Base-by-base conservation (phyloP, 1,140 invertebrate genomes). In the Formica exsecta region DNA sequence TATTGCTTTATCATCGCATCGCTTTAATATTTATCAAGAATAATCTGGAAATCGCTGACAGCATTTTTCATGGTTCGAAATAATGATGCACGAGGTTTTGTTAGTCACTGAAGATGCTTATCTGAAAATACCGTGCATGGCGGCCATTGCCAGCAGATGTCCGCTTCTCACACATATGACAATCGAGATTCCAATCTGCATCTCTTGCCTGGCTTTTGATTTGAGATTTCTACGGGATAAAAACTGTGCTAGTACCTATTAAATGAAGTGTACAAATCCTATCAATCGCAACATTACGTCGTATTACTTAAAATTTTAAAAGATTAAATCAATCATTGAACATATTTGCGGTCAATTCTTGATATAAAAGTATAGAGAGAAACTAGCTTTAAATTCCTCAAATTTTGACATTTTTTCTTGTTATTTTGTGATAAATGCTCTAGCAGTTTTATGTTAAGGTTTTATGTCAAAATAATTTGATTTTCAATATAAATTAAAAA, bases 71-170 rank as follows among this genome's bases (percentile, higher is more conserved):
- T 86, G 32, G 66, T 77, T 77, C 44, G 85, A 87, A 81, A 91
- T 92, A 91, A 92, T 87, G 92, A 93, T 83, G 89, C 87, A 89
- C 48, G 5, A 92, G 88, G 92, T 91, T 87, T 91, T 87, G 89
- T 92, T 87, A 73, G 87, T 77, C 74, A 74, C 66, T 86, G 38
- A 86, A 91, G 92, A 93, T 93, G 80, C 66, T 93, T 93, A 93
- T 93, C 92, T 85, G 81, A 87, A 90, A 92, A 59, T 54, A 87
- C 77, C 61, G 83, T 19, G 80, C 80, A 75, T 76, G 89, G 68
- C 89, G 85, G 89, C 85, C 87, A 85, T 81, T 84, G 88, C 75
- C 66, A 89, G 83, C 93, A 93, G 92, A 94, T 93, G 93, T 91
- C 80, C 85, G 73, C 87, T 94, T 94, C 93, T 89, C 90, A 92